phyloP scores from a whole-genome alignment of 2,113 vertebrate species.

The Antigone vipio region DNA sequence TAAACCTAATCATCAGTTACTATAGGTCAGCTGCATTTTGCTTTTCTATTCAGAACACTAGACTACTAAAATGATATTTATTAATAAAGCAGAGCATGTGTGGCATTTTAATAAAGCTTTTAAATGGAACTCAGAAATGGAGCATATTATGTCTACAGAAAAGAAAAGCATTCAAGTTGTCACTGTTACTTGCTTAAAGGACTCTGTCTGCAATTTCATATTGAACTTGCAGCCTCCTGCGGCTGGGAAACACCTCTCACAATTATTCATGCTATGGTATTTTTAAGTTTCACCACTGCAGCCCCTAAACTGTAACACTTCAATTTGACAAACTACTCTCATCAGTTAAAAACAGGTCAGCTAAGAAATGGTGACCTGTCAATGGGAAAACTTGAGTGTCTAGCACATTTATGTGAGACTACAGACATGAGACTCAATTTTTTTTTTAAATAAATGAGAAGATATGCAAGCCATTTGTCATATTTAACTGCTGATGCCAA shows the following conservation, averaged over 20 bases:
- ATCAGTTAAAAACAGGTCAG: not conserved
- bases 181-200: not conserved
- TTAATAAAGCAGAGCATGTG: not conserved
- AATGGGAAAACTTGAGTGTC: not conserved
- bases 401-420: not conserved
- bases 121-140: not conserved
- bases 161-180: not conserved
- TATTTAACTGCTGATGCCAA: not conserved
- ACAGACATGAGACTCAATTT: not conserved
- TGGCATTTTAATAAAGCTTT: conserved; percentile 22
- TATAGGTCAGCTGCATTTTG: not conserved
- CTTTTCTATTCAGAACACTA: conserved; percentile 19
- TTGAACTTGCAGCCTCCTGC: not conserved
- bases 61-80: conserved; percentile 1
- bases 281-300: not conserved
- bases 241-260: not conserved
- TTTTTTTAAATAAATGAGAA: not conserved
- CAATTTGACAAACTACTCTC: not conserved
- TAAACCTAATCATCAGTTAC: not conserved
- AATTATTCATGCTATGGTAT: not conserved
- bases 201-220: not conserved
- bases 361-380: not conserved
- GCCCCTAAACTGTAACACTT: not conserved
- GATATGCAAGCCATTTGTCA: not conserved
- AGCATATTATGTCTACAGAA: not conserved